Evolutionary conservation across 2,797 vertebrate genomes (phyloP).

Genomic region (Acanthurus leucopareius): DNA sequence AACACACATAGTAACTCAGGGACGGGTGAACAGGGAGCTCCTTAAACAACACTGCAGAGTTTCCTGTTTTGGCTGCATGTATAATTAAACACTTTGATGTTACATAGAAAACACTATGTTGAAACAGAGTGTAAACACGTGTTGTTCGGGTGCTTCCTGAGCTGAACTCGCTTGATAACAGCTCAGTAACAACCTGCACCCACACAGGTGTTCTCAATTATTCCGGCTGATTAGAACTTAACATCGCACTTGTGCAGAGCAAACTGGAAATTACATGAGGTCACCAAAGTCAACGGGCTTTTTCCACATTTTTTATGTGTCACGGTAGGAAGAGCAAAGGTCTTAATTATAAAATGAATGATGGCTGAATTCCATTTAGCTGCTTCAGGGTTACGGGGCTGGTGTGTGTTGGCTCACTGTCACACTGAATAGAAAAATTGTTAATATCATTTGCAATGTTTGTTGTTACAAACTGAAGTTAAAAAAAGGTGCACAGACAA

Average conservation of each 20-base stretch:
- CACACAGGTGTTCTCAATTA: constrained; percentile 13
- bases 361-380: constrained; percentile 1
- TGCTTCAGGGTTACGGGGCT: constrained; percentile 1
- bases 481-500: background rate
- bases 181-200: background rate
- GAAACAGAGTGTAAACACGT: background rate
- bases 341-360: background rate
- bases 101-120: background rate
- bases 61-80: constrained; percentile 11
- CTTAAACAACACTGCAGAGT: background rate
- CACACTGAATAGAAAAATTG: background rate
- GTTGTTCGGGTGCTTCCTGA: background rate
- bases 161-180: background rate
- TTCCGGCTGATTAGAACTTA: background rate
- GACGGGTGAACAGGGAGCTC: constrained; percentile 27
- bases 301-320: background rate
- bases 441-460: background rate
- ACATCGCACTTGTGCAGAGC: background rate
- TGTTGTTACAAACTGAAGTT: constrained; percentile 1
- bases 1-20: constrained; percentile 49
- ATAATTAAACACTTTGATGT: constrained; percentile 13
- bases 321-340: background rate
- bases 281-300: background rate
- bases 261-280: background rate
- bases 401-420: too few relatives aligned